Conservation (phyloP, 2,113 vertebrate genomes). For the Balaenoptera acutorostrata region DNA sequence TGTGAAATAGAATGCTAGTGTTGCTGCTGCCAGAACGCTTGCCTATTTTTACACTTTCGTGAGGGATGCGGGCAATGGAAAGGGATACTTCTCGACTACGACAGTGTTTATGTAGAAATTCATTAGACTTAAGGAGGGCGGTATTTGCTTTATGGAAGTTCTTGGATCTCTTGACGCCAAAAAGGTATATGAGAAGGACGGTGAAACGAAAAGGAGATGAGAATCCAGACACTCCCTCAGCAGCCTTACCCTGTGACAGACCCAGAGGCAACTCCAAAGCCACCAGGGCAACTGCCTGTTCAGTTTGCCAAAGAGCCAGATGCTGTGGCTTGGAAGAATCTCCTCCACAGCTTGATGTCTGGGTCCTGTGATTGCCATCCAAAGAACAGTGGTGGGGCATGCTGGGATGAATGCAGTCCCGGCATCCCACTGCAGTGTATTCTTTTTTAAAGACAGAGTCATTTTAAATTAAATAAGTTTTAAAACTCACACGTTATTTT, state of each 20-base stretch:
- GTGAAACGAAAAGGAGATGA: constrained; percentile 50
- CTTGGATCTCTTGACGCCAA: not conserved
- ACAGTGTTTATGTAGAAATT: not conserved
- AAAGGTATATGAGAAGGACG: constrained; percentile 36
- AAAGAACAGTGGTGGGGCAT: constrained; percentile 67
- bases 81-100: not conserved
- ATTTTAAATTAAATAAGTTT: constrained; percentile 42
- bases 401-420: constrained; percentile 70
- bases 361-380: constrained; percentile 81
- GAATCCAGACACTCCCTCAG: constrained; percentile 44
- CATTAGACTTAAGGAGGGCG: accelerated
- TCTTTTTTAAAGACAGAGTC: not conserved
- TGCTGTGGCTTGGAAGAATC: constrained; percentile 82
- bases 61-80: not conserved
- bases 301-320: constrained; percentile 83
- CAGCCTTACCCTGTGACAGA: constrained; percentile 65
- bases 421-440: constrained; percentile 39
- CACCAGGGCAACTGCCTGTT: constrained; percentile 60
- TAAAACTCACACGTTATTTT: not conserved
- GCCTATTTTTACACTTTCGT: not conserved
- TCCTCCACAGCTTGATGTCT: constrained; percentile 80
- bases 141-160: not conserved
- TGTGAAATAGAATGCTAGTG: constrained; percentile 42
- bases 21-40: constrained; percentile 32
- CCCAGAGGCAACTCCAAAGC: constrained; percentile 67